Conservation (phyloP, 2,888 invertebrate species). For the Drosophila cognata region DNA sequence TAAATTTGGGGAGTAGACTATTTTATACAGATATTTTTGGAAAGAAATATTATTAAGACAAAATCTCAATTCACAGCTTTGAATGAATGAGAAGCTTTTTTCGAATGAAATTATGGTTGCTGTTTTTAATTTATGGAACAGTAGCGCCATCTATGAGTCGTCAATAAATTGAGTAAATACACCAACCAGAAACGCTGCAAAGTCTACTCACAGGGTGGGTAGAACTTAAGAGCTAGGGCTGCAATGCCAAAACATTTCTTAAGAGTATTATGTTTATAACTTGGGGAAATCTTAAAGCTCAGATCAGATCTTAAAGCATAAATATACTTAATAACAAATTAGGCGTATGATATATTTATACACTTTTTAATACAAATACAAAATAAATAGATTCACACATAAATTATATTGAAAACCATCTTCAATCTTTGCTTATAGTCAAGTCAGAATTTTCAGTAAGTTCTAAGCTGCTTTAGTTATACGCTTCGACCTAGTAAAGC, state of each 20-base stretch:
- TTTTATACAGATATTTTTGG: no score
- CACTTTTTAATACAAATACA: neutral
- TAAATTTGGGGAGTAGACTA: neutral
- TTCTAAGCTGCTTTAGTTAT: neutral
- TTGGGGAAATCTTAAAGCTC: neutral
- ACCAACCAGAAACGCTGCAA: neutral
- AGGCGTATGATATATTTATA: neutral
- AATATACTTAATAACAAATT: neutral
- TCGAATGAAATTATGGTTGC: neutral
- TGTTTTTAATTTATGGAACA: fast-evolving
- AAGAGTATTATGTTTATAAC: neutral
- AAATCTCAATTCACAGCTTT: neutral
- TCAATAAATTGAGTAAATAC: neutral
- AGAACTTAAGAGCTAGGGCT: neutral
- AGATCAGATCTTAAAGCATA: neutral
- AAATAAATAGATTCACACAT: neutral
- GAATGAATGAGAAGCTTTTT: neutral
- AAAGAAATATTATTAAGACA: neutral
- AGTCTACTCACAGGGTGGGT: neutral
- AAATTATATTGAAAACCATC: neutral
- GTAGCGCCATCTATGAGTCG: conserved; percentile 1
- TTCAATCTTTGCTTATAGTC: neutral
- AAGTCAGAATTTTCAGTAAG: no score
- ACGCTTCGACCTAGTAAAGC: neutral
- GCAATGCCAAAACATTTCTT: neutral